Percentiles rank a stretch among this genome's conserved stretches.
phyloP scores from a whole-genome alignment of 2,113 vertebrate genomes.

The Actenoides lindsayi region DNA sequence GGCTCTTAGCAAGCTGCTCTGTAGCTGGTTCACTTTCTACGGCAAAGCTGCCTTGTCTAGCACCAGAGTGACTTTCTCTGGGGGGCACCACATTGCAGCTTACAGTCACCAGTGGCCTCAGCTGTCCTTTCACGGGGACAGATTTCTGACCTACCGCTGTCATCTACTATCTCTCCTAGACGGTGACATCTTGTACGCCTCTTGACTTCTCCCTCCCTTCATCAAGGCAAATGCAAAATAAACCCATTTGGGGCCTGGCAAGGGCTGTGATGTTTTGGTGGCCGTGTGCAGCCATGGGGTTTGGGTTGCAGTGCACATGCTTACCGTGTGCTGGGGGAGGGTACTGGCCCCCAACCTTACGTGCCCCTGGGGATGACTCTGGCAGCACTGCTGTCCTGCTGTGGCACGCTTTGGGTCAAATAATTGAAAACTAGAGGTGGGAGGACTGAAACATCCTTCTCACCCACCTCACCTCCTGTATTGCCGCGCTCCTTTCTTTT shows the following conservation, averaged over 20 bases:
- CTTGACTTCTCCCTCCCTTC: background rate
- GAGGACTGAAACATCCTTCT: background rate
- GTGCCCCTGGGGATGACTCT: background rate
- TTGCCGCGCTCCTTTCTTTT: background rate
- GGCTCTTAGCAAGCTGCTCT: background rate
- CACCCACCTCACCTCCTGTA: background rate
- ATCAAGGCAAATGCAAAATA: background rate
- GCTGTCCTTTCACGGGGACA: background rate
- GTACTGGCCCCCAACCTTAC: background rate
- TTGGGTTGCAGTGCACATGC: background rate
- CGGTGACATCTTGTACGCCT: accelerated
- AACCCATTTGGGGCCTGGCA: background rate
- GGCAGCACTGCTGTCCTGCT: background rate
- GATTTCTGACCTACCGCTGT: background rate
- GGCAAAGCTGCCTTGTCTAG: background rate
- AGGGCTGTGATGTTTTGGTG: background rate
- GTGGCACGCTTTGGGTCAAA: background rate
- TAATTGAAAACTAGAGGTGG: background rate
- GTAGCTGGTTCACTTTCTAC: background rate
- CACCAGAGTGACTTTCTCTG: background rate
- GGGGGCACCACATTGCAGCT: accelerated
- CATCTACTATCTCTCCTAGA: background rate
- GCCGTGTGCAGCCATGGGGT: accelerated
- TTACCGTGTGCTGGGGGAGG: accelerated
- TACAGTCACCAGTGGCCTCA: background rate